Conservation (phyloP, 2,797 vertebrate species). For the Brotula barbata region DNA sequence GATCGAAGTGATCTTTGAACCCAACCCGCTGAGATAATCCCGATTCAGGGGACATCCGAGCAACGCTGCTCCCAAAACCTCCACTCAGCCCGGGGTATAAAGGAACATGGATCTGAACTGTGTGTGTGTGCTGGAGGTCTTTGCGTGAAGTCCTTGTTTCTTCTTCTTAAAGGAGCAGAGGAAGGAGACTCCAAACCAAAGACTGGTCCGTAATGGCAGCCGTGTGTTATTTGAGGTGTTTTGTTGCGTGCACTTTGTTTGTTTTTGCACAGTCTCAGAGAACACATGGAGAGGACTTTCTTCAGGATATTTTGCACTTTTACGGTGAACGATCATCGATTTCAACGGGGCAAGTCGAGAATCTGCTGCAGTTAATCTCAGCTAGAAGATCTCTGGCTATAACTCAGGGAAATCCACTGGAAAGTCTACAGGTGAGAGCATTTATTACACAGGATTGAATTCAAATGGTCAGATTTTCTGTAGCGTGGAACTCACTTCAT, state of each 20-base stretch:
- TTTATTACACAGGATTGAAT: no score
- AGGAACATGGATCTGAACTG: constrained; percentile 18
- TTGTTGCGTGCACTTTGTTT: constrained; percentile 12
- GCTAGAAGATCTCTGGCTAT: constrained; percentile 34
- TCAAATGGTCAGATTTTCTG: no score
- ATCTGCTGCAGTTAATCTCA: constrained; percentile 65
- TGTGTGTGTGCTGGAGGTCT: not conserved
- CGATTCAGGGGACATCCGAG: not conserved
- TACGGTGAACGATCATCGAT: constrained; percentile 67
- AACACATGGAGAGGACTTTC: constrained; percentile 8
- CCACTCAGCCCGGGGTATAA: not conserved
- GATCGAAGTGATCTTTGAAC: constrained; percentile 70
- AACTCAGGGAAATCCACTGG: constrained; percentile 45
- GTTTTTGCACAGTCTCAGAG: not conserved
- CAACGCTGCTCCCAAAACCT: not conserved
- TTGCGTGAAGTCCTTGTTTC: constrained; percentile 9
- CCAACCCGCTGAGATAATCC: constrained; percentile 15
- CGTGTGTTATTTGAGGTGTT: constrained; percentile 23
- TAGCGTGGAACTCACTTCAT: no score
- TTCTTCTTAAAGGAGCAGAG: not conserved
- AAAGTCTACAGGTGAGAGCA: constrained; percentile 49
- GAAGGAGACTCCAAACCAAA: not conserved
- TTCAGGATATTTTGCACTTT: constrained; percentile 65
- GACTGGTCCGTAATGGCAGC: not conserved
- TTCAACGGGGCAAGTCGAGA: constrained; percentile 45